Evolutionary conservation across 2,888 invertebrate genomes (phyloP), one percentile per base, ranked within the genome.

Genomic region (Nysson spinosus): DNA sequence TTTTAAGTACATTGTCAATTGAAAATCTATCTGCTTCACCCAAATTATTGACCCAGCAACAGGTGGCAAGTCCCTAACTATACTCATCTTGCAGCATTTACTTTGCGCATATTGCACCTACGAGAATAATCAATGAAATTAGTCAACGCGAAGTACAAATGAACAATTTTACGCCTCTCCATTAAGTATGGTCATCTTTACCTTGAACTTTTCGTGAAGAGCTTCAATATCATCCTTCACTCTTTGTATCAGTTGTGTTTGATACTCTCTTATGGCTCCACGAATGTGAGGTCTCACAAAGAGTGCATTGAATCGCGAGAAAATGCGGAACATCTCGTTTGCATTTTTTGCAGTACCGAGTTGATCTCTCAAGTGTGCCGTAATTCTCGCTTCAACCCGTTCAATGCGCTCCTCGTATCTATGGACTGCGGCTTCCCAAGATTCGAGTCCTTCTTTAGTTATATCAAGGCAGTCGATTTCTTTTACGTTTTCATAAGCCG

Each of bases 301-400:
- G 46, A 99, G 90, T 0, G 99, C 99, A 88, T 99, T 99, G 89
- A 99, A 99, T 12, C 99, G 93, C 0, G 98, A 98, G 89, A 96
- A 96, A 81, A 99, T 99, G 55, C 98, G 92, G 89, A 99, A 99
- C 99, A 99, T 99, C 88, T 99, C 99, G 86, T 99, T 99, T 14
- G 99, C 99, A 89, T 99, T 99, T 89, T 98, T 98, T 0, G 99
- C 99, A 0, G 97, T 98, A 47, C 98, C 99, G 28, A 99, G 90
- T 87, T 99, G 99, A 88, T 99, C 99, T 58, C 99, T 92, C 3
- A 99, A 91, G 85, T 98, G 96, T 0, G 98, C 97, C 0, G 99
- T 99, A 79, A 99, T 99, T 71, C 98, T 92, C 0, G 98, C 96
- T 89, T 99, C 99, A 1, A 99, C 99, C 62, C 98, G 93, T 87